Base-by-base conservation (phyloP, 2,888 invertebrate species). In the Trichogramma dendrolimi region DNA sequence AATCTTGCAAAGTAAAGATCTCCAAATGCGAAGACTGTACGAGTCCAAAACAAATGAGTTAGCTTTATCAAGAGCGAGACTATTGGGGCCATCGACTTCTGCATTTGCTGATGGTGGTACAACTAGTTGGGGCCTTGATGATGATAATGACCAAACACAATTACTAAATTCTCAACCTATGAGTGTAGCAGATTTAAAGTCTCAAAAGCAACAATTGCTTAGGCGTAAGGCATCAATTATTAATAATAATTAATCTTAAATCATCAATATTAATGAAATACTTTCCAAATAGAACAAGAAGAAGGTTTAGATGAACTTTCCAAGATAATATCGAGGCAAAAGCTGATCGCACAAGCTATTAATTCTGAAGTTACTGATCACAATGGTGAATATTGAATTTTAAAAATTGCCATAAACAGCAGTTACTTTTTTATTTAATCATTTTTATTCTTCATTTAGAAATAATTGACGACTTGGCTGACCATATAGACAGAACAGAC, bases 311-410 rank as follows among this genome's bases (percentile, higher is more conserved):
- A 92, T 63, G 86, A 84, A 58, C 80, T 92, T 52, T 87, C 89
- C 1, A 84, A 87, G 74, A 88, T 90, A 5, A 87, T 92, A 62
- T 83, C 86, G 0, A 81, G 91, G 5, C 92, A 92, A 73, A 91
- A 90, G 71, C 82, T 87, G 69, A 85, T 92, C 71, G 91, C 91
- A 6, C 80, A 86, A 53, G 87, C 86, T 54, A 87, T 93, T 68
- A 86, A 87, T 8, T 83, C 82, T 71, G 92, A 92, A 81, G 90
- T 92, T 0, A 88, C 88, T 71, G 79, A 85, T 67, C 92, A 92
- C 72, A 90, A 91, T 82, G 90, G 90, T 90, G 77, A 64, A 57
- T 50, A 54, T 47, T 59, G 66, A 66, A 60, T 51, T 47, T 60
- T 65, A 50, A 50, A 60, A 63, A 51, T 60, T 63, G 43, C 49